Base-by-base conservation (phyloP, 2,888 invertebrate genomes). In the Exocentrus adspersus region DNA sequence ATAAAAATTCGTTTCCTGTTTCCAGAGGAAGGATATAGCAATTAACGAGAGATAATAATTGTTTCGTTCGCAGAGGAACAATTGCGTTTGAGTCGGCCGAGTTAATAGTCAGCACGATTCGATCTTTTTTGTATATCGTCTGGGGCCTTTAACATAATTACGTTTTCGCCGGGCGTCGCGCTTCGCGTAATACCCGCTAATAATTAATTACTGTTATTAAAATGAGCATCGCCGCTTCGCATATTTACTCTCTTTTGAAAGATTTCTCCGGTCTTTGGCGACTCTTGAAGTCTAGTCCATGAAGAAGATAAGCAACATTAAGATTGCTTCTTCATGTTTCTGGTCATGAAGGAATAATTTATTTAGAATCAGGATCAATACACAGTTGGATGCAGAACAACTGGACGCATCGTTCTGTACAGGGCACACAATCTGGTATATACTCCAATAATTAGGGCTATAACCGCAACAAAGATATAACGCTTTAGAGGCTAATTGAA, bases 21-120 rank as follows among this genome's bases (percentile, higher is more conserved):
- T 19, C 46, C 24, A 21, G 7, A 48, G 48, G 24, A 48, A 48
- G 48, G 48, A 48, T 20, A 21, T 20, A 21, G 21, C 24, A 48
- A 48, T 48, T 48, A 48, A 48, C 48, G 21, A 21, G 21, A 14
- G 21, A 10, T 48, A 48, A 48, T 48, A 48, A 45, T 17, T 45
- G 17, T 45, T 45, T 48, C 21, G 10, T 48, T 48, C 48, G 21
- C 24, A 48, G 5, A 20, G 3, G 24, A 24, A 21, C 20, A 24
- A 48, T 48, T 20, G 24, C 12, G 37, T n/a, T 12, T 37, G 14
- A 37, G 37, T 37, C 37, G 37, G 12, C 12, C 37, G n/a, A 37
- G 37, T 37, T 37, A 37, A 37, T 37, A 37, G 12, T 37, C 14
- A 37, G 14, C 48, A 21, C 48, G 21, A 24, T 48, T 21, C 21